Percentiles rank a stretch among this genome's conserved stretches.
phyloP scores from a whole-genome alignment of 2,888 invertebrate species.

The Mantis religiosa region DNA sequence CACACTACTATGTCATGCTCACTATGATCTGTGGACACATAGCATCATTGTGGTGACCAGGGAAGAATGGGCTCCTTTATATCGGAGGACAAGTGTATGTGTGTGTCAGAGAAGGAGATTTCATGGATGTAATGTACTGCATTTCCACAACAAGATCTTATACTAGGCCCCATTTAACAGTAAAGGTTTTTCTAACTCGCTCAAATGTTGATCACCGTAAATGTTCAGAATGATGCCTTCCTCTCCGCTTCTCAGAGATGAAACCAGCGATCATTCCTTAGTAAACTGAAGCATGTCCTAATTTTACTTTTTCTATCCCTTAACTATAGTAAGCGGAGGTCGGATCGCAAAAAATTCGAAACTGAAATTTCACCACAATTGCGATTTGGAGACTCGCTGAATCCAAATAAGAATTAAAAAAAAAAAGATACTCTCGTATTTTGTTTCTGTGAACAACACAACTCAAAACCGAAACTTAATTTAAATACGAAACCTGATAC shows the following conservation, averaged over 20 bases:
- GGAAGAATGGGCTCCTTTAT: conserved; percentile 1
- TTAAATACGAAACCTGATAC: too few relatives aligned
- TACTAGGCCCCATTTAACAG: neutral
- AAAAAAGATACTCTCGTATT: too few relatives aligned
- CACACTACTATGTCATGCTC: neutral
- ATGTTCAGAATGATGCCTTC: neutral
- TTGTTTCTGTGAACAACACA: too few relatives aligned
- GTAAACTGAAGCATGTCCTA: too few relatives aligned
- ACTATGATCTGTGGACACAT: neutral
- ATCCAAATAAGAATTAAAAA: too few relatives aligned
- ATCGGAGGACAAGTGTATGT: neutral
- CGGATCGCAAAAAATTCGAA: too few relatives aligned
- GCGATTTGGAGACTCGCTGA: too few relatives aligned
- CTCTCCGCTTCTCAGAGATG: neutral
- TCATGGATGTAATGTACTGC: conserved; percentile 5
- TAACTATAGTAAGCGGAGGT: too few relatives aligned
- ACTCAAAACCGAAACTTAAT: too few relatives aligned
- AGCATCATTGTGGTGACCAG: neutral
- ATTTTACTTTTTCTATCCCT: too few relatives aligned
- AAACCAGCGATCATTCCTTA: neutral
- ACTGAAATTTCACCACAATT: too few relatives aligned
- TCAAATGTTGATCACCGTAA: neutral
- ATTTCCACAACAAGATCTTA: neutral
- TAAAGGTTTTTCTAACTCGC: neutral
- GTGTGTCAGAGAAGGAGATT: neutral